Conservation (phyloP, 2,888 invertebrate species). For the Eupithecia exiguata region DNA sequence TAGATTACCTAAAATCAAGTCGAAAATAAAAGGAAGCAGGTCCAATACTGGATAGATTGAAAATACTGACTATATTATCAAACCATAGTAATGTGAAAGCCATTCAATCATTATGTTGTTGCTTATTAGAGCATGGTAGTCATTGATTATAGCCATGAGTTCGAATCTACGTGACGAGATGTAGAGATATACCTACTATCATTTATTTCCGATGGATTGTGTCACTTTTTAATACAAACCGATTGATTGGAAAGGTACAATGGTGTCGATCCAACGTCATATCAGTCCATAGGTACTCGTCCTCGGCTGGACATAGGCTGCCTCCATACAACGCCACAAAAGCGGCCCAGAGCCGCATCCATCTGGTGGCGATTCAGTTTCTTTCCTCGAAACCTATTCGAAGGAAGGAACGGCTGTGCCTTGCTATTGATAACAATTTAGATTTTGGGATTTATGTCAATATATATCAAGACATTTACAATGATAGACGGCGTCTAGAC, state of each 20-base stretch:
- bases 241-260: not conserved
- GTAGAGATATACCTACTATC: not conserved
- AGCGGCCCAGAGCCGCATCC: too few relatives aligned
- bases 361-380: not conserved
- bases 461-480: too few relatives aligned
- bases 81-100: constrained; percentile 12
- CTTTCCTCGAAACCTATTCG: too few relatives aligned
- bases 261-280: not conserved
- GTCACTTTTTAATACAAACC: not conserved
- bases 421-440: too few relatives aligned
- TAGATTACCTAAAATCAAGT: not conserved
- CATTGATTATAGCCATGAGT: constrained; percentile 19
- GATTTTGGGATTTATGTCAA: too few relatives aligned
- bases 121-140: constrained; percentile 31
- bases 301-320: too few relatives aligned
- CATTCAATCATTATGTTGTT: constrained; percentile 22
- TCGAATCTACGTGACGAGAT: not conserved
- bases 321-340: too few relatives aligned
- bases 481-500: too few relatives aligned
- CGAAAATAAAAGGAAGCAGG: not conserved
- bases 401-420: too few relatives aligned
- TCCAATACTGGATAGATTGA: too few relatives aligned
- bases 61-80: not conserved
- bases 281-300: too few relatives aligned
- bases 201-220: not conserved